Percentiles rank a stretch among this genome's conserved stretches.
Conservation (phyloP, 2,888 invertebrate genomes). For the Lamproptera curius region DNA sequence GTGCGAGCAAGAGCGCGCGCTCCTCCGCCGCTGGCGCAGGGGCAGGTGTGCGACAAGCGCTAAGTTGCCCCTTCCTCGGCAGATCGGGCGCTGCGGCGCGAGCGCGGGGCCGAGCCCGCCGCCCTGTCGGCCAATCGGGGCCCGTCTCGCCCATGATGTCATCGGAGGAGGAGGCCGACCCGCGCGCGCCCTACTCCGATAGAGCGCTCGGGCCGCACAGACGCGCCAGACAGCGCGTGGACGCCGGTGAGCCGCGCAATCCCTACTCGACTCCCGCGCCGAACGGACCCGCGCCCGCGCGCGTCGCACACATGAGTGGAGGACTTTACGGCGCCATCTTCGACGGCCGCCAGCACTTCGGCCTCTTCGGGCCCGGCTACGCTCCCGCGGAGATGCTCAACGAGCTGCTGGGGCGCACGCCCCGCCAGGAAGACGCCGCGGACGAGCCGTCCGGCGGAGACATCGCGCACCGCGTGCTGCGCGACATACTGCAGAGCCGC, state of each 20-base stretch:
- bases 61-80: slow-evolving; percentile 56
- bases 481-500: slow-evolving; percentile 93
- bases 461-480: slow-evolving; percentile 90
- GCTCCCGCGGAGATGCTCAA: slow-evolving; percentile 94
- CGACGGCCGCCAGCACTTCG: slow-evolving; percentile 88
- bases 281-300: slow-evolving; percentile 75
- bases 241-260: slow-evolving; percentile 97
- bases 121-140: slow-evolving; percentile 89
- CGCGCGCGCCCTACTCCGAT: slow-evolving; percentile 95
- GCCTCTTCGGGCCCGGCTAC: slow-evolving; percentile 91
- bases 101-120: slow-evolving; percentile 76
- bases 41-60: slow-evolving; percentile 62
- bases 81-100: slow-evolving; percentile 75
- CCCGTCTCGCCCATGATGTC: slow-evolving; percentile 94
- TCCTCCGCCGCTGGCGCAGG: slow-evolving; percentile 39
- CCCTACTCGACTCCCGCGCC: slow-evolving; percentile 85
- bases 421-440: slow-evolving; percentile 81
- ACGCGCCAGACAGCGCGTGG: slow-evolving; percentile 96
- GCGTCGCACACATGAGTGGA: slow-evolving; percentile 89
- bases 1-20: slow-evolving; percentile 20
- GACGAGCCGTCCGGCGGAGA: slow-evolving; percentile 73
- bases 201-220: slow-evolving; percentile 95
- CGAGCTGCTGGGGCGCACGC: slow-evolving; percentile 90
- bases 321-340: slow-evolving; percentile 93
- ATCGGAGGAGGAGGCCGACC: slow-evolving; percentile 96